Evolutionary conservation across 2,797 vertebrate species (phyloP), one percentile per base, ranked within the genome.

Genomic region (Phoeniculus purpureus): DNA sequence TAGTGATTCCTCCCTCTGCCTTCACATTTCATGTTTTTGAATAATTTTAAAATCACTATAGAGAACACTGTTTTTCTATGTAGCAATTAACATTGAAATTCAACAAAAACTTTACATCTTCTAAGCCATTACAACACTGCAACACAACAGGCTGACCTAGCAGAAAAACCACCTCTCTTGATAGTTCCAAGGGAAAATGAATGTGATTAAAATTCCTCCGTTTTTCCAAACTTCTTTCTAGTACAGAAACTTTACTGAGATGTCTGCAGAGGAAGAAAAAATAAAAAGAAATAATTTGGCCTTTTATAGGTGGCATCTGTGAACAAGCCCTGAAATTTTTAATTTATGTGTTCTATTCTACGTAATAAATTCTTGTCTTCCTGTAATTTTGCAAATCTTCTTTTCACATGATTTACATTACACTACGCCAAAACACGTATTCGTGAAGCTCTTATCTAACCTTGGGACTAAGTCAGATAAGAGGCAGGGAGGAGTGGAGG

Each of bases 241-340:
- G 32, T 45, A 75, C 66, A 12, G 16, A 15, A 29, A 13, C 5
- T 54, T 67, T 3, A 23, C 15, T 74, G 37, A 66, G n/a, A 11
- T 9, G 3, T 7, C 9, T n/a, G 8, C 17, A 50, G 13, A n/a
- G 4, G 3, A 43, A 4, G 3, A 15, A 85, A 65, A 62, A 50
- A 2, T 40, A 61, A 31, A 1, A 47, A 25, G 16, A 43, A 43
- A 15, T 43, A 9, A 50, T 4, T 27, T 27, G 1, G 0, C 0
- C 27, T 60, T 68, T 58, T 21, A 25, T 27, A 26, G 8, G 8
- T 10, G 47, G 0, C 2, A 18, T 45, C 12, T 17, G 14, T 23
- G 20, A 66, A 4, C 15, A 26, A 16, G 7, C 8, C 25, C 12
- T 60, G 17, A 27, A 67, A 50, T 47, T 47, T 74, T 80, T 85